Percentiles rank a stretch among this genome's conserved stretches.
These are phyloP conservation scores for Tylochromis polylepis DNA, from an alignment of 2,113 vertebrate species.

Conservation along the genomic window DNA sequence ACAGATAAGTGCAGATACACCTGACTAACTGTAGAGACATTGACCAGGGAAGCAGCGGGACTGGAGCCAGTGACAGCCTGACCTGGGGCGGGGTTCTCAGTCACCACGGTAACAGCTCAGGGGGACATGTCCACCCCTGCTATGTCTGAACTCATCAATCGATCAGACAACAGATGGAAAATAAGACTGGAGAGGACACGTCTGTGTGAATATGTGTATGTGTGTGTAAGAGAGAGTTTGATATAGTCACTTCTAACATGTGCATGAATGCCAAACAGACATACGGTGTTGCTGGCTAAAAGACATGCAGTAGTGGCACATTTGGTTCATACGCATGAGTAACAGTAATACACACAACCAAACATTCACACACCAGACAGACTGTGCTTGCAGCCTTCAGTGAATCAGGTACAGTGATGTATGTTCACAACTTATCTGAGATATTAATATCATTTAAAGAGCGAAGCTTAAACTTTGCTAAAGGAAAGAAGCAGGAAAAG, in stretches of 20 bases:
- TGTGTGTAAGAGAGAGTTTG: not conserved
- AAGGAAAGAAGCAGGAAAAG: not conserved
- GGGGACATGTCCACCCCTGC: conserved; percentile 45
- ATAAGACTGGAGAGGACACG: conserved; percentile 27
- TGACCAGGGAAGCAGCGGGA: conserved; percentile 30
- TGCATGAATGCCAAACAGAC: conserved; percentile 42
- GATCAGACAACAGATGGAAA: conserved; percentile 66
- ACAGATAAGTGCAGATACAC: too few species aligned
- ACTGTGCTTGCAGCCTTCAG: not conserved
- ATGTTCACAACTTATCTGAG: not conserved
- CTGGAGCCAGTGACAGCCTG: conserved; percentile 54
- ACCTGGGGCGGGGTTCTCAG: conserved; percentile 66
- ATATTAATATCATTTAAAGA: not conserved
- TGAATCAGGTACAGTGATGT: not conserved
- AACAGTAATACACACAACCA: not conserved
- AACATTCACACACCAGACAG: not conserved
- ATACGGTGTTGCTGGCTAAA: conserved; percentile 38
- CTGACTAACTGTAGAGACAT: conserved; percentile 29
- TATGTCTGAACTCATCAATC: conserved; percentile 68
- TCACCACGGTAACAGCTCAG: conserved; percentile 61
- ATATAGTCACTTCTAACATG: not conserved
- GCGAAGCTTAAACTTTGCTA: not conserved
- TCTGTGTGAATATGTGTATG: not conserved
- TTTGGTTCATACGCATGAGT: conserved; percentile 5
- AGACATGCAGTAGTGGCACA: conserved; percentile 33